Conservation (phyloP, 1,140 invertebrate genomes). For the Triops longicaudatus region DNA sequence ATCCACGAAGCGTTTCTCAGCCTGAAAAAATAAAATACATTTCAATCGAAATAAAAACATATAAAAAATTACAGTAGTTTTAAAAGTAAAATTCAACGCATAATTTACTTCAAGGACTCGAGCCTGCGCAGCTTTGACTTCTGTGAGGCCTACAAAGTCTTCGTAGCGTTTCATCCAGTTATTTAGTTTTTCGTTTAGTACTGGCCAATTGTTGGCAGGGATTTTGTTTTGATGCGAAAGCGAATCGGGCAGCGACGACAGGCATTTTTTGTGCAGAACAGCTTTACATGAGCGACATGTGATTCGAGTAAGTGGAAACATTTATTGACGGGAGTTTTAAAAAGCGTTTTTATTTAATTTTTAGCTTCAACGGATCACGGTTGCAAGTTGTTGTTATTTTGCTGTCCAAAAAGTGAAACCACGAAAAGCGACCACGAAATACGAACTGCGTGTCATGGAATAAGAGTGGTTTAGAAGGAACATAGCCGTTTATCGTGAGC, state of each 20-base stretch:
- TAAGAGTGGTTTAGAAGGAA: too few relatives aligned
- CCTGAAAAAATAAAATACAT: conserved; percentile 41
- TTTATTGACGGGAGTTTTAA: too few relatives aligned
- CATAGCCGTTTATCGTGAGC: too few relatives aligned
- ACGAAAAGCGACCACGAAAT: too few relatives aligned
- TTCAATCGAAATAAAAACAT: conserved; percentile 20
- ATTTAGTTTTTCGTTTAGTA: conserved; percentile 30
- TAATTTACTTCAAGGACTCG: conserved; percentile 40
- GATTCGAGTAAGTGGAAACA: too few relatives aligned
- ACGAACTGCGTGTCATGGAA: too few relatives aligned
- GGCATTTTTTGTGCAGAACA: neutral
- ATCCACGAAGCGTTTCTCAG: conserved; percentile 50
- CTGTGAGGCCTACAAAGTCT: conserved; percentile 42
- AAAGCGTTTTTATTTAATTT: too few relatives aligned
- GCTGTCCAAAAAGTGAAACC: too few relatives aligned
- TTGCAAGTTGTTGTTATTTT: too few relatives aligned
- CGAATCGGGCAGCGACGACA: neutral
- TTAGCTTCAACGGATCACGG: too few relatives aligned
- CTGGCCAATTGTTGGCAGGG: neutral
- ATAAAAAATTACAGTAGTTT: conserved; percentile 27
- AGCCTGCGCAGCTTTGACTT: conserved; percentile 41
- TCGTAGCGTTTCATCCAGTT: conserved; percentile 40
- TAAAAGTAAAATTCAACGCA: conserved; percentile 15
- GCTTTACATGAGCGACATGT: too few relatives aligned
- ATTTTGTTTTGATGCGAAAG: neutral